These are phyloP conservation scores for Macropodus opercularis DNA, from an alignment of 2,797 vertebrate genomes.

Conservation along the genomic window DNA sequence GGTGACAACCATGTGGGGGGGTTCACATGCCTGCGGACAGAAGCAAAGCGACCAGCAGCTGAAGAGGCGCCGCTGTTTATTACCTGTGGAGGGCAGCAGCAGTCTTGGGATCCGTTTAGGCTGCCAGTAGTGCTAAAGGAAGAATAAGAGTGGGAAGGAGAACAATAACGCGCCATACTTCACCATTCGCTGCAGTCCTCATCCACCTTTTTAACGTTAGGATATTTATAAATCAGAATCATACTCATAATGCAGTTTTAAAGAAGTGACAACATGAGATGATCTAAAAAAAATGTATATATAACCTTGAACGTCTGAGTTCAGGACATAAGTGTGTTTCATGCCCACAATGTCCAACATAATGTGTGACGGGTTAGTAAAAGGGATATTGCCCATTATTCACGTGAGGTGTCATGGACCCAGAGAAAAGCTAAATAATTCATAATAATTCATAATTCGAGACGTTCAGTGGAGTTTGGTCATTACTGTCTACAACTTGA, in stretches of 20 bases:
- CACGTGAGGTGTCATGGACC: background rate
- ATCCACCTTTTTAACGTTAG: background rate
- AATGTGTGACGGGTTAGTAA: background rate
- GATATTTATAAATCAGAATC: background rate
- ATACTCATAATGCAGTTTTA: background rate
- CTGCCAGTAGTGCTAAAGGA: constrained; percentile 16
- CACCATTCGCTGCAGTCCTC: too few relatives aligned
- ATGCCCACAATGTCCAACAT: background rate
- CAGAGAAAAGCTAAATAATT: background rate
- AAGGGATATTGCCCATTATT: background rate
- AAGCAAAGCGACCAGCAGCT: background rate
- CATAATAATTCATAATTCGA: too few relatives aligned
- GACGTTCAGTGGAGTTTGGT: too few relatives aligned
- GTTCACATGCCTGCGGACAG: background rate
- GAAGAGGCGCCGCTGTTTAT: constrained; percentile 3
- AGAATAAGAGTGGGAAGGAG: constrained; percentile 41
- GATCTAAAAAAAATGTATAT: too few relatives aligned
- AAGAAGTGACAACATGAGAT: background rate
- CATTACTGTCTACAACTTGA: too few relatives aligned
- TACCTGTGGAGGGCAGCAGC: constrained; percentile 70
- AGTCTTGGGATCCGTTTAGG: constrained; percentile 39
- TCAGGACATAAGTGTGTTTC: background rate
- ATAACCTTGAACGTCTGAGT: too few relatives aligned
- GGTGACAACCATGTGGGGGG: background rate
- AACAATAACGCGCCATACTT: background rate